Conservation (phyloP, 2,797 vertebrate species). For the Crypturellus tataupa region DNA sequence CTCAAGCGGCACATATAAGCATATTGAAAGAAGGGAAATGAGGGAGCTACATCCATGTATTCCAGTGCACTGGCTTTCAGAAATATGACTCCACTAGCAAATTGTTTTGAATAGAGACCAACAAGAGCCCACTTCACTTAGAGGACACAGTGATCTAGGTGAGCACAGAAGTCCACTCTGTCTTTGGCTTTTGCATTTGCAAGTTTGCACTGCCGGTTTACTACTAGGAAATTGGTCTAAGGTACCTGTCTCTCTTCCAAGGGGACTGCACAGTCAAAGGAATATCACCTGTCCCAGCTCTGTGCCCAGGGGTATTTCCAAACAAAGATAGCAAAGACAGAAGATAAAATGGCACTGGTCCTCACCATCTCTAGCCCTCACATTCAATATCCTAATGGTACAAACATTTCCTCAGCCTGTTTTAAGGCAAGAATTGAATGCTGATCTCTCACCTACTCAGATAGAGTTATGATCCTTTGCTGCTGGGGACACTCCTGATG, state of each 20-base stretch:
- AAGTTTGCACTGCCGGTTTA: background rate
- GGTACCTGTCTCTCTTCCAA: background rate
- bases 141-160: constrained; percentile 4
- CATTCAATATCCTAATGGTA: background rate
- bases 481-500: background rate
- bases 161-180: background rate
- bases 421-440: background rate
- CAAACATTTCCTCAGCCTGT: background rate
- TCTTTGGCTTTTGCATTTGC: accelerated
- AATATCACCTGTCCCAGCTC: background rate
- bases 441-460: background rate
- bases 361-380: background rate
- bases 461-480: background rate
- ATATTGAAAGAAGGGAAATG: constrained; percentile 35
- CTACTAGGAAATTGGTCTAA: background rate
- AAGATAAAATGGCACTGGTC: background rate
- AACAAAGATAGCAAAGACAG: background rate
- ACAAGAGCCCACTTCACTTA: background rate
- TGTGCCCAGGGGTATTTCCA: background rate
- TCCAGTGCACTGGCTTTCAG: constrained; percentile 25
- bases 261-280: background rate
- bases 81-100: background rate
- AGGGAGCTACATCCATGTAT: constrained; percentile 1
- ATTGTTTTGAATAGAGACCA: constrained; percentile 26
- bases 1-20: constrained; percentile 38